Evolutionary conservation across 2,113 vertebrate genomes (phyloP).

Genomic region (Toxostoma redivivum): DNA sequence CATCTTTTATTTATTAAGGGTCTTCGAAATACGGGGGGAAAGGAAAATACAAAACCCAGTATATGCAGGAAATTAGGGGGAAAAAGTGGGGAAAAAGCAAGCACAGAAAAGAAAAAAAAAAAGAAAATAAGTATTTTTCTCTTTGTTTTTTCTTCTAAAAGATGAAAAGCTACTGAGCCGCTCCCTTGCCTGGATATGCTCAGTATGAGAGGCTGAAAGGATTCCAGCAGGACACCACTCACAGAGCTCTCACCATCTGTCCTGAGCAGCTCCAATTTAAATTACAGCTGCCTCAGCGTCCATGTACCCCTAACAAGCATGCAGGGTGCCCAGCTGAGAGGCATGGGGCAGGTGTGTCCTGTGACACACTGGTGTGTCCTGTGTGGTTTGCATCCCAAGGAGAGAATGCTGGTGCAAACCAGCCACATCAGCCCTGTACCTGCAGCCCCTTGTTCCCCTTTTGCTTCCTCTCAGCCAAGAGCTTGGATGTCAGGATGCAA

Average conservation of each 20-base stretch:
- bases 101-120: not conserved
- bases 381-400: accelerated
- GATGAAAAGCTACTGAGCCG: not conserved
- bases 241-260: not conserved
- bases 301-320: not conserved
- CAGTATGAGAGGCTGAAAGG: not conserved
- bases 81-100: not conserved
- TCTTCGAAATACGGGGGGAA: conserved; percentile 49
- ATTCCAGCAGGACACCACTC: not conserved
- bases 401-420: not conserved
- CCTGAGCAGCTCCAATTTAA: not conserved
- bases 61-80: not conserved
- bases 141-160: conserved; percentile 3
- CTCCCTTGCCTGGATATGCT: not conserved
- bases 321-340: not conserved
- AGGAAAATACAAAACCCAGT: conserved; percentile 13
- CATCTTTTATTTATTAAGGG: conserved; percentile 74
- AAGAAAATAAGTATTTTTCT: not conserved
- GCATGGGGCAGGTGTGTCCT: not conserved
- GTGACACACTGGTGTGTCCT: accelerated
- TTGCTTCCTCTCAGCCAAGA: not conserved
- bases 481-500: not conserved
- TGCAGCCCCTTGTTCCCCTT: not conserved
- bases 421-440: not conserved
- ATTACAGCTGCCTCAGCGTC: not conserved